Evolutionary conservation across 2,797 vertebrate genomes (phyloP).

Genomic region (Catostomus latipinnis): DNA sequence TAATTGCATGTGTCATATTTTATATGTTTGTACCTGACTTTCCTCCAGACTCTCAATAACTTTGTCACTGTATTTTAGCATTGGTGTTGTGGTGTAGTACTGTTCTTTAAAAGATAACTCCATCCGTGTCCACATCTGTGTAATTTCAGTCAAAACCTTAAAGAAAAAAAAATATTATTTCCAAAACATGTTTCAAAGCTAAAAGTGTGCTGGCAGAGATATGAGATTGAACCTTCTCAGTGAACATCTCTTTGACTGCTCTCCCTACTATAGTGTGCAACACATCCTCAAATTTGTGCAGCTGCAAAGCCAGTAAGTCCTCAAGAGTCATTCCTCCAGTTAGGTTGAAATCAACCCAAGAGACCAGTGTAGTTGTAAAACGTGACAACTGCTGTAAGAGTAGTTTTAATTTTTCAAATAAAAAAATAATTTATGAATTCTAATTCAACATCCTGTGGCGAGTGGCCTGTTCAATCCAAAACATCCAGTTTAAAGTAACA

Average conservation of each 20-base stretch:
- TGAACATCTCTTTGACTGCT: conserved; percentile 83
- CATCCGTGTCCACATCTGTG: conserved; percentile 81
- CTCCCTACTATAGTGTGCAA: conserved; percentile 83
- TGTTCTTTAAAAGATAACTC: conserved; percentile 83
- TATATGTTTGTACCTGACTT: conserved; percentile 72
- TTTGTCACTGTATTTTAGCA: conserved; percentile 78
- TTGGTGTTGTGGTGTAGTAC: conserved; percentile 66
- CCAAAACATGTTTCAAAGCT: background rate
- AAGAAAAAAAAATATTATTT: conserved; percentile 9
- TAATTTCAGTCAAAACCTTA: conserved; percentile 84
- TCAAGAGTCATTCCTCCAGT: no score
- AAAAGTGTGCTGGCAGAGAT: background rate
- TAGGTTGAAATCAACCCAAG: no score
- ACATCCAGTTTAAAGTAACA: no score
- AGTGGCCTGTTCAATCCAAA: no score
- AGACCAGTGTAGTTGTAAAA: no score
- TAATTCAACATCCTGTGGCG: no score
- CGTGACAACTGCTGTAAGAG: no score
- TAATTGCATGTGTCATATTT: background rate
- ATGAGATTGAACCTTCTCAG: conserved; percentile 76
- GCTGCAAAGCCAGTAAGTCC: background rate
- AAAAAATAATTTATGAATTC: no score
- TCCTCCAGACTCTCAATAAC: conserved; percentile 87
- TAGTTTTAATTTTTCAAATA: no score
- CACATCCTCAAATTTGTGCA: conserved; percentile 65